Evolutionary conservation across 2,797 vertebrate species (phyloP).

Genomic region (Ctenochaetus hawaiiensis): DNA sequence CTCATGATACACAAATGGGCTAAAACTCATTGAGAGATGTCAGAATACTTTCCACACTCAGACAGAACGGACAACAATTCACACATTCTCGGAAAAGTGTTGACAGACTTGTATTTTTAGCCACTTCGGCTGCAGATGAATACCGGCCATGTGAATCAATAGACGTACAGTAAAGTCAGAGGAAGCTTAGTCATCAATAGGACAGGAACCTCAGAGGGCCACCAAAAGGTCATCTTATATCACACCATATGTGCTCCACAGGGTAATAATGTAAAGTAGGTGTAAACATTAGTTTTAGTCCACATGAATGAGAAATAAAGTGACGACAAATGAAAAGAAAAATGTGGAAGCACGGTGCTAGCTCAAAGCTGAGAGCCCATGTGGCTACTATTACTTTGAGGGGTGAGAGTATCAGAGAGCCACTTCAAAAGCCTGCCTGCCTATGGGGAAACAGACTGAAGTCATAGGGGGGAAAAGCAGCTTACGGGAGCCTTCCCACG

Average conservation of each 20-base stretch:
- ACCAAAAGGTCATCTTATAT: constrained; percentile 35
- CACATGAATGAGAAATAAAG: background rate
- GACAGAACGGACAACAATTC: background rate
- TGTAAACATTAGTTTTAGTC: constrained; percentile 2
- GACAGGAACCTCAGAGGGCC: constrained; percentile 53
- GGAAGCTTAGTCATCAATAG: constrained; percentile 68
- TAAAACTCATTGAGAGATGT: constrained; percentile 19
- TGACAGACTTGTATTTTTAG: constrained; percentile 69
- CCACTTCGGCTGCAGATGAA: constrained; percentile 29
- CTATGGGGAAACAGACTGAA: constrained; percentile 53
- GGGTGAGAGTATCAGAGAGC: constrained; percentile 64
- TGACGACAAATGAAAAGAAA: constrained; percentile 8
- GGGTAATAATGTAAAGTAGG: background rate
- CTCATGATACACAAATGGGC: constrained; percentile 46
- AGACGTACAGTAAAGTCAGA: constrained; percentile 33
- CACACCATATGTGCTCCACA: background rate
- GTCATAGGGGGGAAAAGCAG: constrained; percentile 47
- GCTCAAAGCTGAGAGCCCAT: constrained; percentile 64
- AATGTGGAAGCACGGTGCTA: constrained; percentile 8
- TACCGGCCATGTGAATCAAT: constrained; percentile 43
- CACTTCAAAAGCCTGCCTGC: constrained; percentile 75
- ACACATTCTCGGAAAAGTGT: constrained; percentile 66
- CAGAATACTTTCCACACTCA: constrained; percentile 29
- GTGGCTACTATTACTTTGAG: constrained; percentile 77
- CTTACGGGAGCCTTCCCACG: constrained; percentile 65